Evolutionary conservation across 92 coral and sea anemone species (phyloP).

Genomic region (Zoanthus gigantus): DNA sequence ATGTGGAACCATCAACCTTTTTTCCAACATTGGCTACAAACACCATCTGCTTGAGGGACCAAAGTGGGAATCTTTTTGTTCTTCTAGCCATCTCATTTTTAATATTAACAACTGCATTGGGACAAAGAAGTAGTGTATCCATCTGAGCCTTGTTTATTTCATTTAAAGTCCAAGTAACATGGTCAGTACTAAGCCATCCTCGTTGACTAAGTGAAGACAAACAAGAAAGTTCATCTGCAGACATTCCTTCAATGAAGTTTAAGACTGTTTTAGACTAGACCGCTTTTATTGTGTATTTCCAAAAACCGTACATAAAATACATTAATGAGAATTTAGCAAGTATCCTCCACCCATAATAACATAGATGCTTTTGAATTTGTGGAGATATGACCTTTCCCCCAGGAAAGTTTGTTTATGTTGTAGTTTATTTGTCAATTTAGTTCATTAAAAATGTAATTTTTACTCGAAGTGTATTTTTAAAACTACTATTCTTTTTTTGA

Average conservation of each 20-base stretch:
- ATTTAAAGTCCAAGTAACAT: slow-evolving; percentile 39
- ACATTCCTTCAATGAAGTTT: slow-evolving; percentile 36
- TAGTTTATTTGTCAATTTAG: background rate
- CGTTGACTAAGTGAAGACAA: slow-evolving; percentile 45
- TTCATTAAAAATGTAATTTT: background rate
- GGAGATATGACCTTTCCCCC: background rate
- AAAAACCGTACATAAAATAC: background rate
- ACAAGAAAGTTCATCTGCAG: slow-evolving; percentile 53
- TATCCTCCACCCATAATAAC: background rate
- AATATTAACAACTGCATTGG: slow-evolving; percentile 47
- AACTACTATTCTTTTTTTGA: background rate
- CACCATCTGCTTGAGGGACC: slow-evolving; percentile 17
- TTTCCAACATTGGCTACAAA: slow-evolving; percentile 42
- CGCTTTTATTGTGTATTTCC: background rate
- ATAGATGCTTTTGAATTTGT: background rate
- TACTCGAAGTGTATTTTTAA: background rate
- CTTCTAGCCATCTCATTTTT: slow-evolving; percentile 48
- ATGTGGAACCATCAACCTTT: slow-evolving; percentile 20
- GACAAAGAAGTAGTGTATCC: slow-evolving; percentile 46
- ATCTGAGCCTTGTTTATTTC: slow-evolving; percentile 29
- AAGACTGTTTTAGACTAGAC: background rate
- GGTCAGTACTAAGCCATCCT: slow-evolving; percentile 58
- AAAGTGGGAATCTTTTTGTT: slow-evolving; percentile 31
- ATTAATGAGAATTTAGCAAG: background rate
- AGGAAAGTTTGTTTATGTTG: background rate